These are phyloP conservation scores for Stomatorhinus walkeri DNA, from an alignment of 2,797 vertebrate species.

Conservation along the genomic window DNA sequence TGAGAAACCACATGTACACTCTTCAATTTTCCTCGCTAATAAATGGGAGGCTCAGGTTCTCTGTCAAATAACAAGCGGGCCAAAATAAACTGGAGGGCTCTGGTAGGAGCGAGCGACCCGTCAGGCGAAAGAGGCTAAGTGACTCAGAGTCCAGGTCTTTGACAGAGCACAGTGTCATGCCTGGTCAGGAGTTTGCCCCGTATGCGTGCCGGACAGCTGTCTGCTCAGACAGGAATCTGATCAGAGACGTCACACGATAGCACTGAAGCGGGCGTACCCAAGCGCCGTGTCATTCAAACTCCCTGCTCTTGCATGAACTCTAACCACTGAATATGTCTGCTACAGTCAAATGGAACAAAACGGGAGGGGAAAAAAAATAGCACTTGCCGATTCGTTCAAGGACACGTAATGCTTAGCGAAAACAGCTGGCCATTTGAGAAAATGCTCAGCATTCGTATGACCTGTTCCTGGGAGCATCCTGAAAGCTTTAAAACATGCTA, in stretches of 20 bases:
- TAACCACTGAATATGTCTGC: not conserved
- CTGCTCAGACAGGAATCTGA: not conserved
- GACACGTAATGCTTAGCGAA: not conserved
- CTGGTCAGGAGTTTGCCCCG: not conserved
- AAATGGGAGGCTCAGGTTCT: slow-evolving; percentile 14
- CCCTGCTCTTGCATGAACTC: not conserved
- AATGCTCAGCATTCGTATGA: not conserved
- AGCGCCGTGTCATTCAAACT: not conserved
- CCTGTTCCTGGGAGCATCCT: not conserved
- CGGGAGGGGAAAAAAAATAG: not conserved
- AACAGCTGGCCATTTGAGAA: not conserved
- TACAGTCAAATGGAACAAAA: not conserved
- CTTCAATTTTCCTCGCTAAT: not conserved
- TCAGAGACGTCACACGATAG: not conserved
- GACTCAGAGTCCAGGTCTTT: not conserved
- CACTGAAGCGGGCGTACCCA: not conserved
- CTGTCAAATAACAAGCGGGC: not conserved
- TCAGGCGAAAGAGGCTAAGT: not conserved
- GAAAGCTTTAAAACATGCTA: not conserved
- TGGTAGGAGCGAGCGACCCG: not conserved
- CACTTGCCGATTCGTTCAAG: not conserved
- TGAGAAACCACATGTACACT: not conserved
- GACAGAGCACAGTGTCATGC: not conserved
- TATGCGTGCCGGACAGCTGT: not conserved
- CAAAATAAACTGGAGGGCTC: not conserved